Conservation (phyloP, 2,888 invertebrate genomes). For the Zelleria hepariella region DNA sequence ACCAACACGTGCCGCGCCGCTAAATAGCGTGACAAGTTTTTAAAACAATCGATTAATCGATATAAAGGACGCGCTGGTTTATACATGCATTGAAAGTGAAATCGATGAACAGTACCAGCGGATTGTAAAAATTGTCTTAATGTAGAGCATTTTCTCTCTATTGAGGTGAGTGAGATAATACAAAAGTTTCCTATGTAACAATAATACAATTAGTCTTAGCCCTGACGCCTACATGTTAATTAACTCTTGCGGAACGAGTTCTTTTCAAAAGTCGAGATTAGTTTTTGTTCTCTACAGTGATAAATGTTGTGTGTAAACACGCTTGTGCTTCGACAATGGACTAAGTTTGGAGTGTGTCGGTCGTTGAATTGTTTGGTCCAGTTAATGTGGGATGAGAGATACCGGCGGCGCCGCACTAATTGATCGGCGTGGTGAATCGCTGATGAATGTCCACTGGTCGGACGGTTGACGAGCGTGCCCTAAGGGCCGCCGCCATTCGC, state of each 20-base stretch:
- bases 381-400: slow-evolving; percentile 6
- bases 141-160: slow-evolving; percentile 15
- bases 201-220: slow-evolving; percentile 20
- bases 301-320: not conserved
- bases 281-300: not conserved
- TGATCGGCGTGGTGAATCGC: slow-evolving; percentile 54
- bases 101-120: not conserved
- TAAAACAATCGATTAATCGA: not conserved
- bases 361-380: slow-evolving; percentile 10
- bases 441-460: slow-evolving; percentile 46
- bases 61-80: not conserved
- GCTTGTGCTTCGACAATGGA: not conserved
- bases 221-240: slow-evolving; percentile 8
- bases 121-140: not conserved
- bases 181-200: slow-evolving; percentile 26
- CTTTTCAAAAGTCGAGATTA: not conserved
- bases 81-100: not conserved
- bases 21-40: not conserved
- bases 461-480: slow-evolving; percentile 28
- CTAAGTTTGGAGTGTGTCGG: not conserved
- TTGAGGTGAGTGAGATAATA: slow-evolving; percentile 41
- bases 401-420: slow-evolving; percentile 33
- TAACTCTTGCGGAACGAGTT: not conserved
- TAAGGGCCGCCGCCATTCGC: slow-evolving; percentile 34
- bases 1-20: slow-evolving; percentile 2